Percentiles rank a stretch among this genome's conserved stretches.
Conservation (phyloP, 1,140 invertebrate genomes). For the Drosophila nannoptera region DNA sequence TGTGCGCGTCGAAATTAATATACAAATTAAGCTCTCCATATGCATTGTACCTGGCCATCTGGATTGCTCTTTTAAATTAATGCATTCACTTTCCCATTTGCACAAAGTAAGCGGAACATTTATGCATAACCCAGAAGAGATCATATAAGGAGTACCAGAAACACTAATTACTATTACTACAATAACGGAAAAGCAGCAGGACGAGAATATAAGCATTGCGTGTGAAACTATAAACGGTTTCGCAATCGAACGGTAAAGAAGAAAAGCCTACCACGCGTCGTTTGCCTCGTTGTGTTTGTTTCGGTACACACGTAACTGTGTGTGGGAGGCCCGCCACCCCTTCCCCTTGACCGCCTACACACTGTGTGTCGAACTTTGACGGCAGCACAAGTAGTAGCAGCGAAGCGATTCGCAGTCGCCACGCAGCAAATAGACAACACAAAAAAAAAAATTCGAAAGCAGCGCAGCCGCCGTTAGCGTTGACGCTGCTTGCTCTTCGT, state of each 20-base stretch:
- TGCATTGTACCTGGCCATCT: slow-evolving; percentile 1
- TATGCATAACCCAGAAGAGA: slow-evolving; percentile 10
- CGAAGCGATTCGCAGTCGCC: slow-evolving; percentile 6
- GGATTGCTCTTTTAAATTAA: neutral
- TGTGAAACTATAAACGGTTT: slow-evolving; percentile 41
- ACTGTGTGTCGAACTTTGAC: slow-evolving; percentile 14
- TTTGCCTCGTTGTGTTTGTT: slow-evolving; percentile 11
- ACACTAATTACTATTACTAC: neutral
- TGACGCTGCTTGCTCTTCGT: slow-evolving; percentile 20
- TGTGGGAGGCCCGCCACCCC: neutral
- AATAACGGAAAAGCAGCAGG: slow-evolving; percentile 1
- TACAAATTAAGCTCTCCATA: slow-evolving; percentile 2
- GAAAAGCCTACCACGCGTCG: slow-evolving; percentile 36
- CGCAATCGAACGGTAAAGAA: slow-evolving; percentile 33
- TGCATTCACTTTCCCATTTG: neutral
- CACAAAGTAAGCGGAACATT: slow-evolving; percentile 9
- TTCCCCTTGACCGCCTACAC: neutral
- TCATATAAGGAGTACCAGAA: slow-evolving; percentile 6
- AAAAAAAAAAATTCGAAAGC: slow-evolving; percentile 18
- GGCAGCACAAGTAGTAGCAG: slow-evolving; percentile 2
- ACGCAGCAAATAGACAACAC: slow-evolving; percentile 21
- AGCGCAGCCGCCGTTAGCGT: slow-evolving; percentile 26
- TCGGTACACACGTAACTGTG: slow-evolving; percentile 16
- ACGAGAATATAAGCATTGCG: slow-evolving; percentile 1
- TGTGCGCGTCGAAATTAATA: slow-evolving; percentile 1